Conservation (phyloP, 30 jellyfish, hydroid and myxozoan genomes). For the Cassiopea xamachana region DNA sequence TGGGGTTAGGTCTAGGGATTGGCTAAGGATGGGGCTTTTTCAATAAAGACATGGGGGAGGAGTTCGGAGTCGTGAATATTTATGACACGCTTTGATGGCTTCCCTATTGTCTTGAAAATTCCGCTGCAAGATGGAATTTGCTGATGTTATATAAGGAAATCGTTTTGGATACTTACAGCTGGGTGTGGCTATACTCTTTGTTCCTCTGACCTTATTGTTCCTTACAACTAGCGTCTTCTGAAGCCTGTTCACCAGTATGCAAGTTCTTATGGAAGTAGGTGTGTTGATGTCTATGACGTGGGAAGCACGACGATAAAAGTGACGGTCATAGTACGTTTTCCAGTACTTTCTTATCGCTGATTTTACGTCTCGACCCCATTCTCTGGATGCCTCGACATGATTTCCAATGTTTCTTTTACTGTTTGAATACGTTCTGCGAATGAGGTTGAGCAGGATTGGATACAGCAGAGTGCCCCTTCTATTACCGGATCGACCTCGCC, state of each 20-base stretch:
- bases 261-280: background rate
- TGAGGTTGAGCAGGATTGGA: background rate
- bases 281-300: slow-evolving; percentile 1
- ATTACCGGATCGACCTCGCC: background rate
- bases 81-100: too few species aligned
- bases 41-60: too few species aligned
- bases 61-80: too few species aligned
- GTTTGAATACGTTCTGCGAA: background rate
- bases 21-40: too few species aligned
- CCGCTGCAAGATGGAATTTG: too few species aligned
- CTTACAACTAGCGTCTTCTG: background rate
- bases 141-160: too few species aligned
- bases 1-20: too few species aligned
- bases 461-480: background rate
- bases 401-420: background rate
- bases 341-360: slow-evolving; percentile 4
- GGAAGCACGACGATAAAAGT: background rate
- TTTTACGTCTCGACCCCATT: background rate
- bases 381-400: background rate
- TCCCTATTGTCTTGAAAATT: too few species aligned
- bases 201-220: background rate
- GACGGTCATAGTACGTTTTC: background rate
- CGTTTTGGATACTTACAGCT: background rate
- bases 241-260: slow-evolving; percentile 13
- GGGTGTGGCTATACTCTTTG: background rate